phyloP scores from a whole-genome alignment of 2,888 invertebrate genomes.

The Formica aserva region DNA sequence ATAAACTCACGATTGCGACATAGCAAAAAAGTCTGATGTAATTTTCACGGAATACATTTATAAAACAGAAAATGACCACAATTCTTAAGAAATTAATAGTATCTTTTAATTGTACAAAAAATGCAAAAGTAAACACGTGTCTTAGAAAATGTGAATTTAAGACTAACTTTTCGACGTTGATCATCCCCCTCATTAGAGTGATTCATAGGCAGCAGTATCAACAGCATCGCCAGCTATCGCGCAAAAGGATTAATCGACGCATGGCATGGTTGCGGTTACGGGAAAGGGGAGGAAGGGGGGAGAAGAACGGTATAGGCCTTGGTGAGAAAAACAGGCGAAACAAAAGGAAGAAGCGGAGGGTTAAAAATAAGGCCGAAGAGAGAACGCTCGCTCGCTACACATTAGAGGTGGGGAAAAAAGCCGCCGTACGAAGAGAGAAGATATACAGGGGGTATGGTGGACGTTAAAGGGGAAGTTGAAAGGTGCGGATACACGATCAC shows the following conservation, averaged over 20 bases:
- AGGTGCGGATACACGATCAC: conserved; percentile 32
- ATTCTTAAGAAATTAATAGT: not conserved
- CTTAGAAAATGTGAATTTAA: not conserved
- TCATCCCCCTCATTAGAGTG: not conserved
- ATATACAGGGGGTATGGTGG: not conserved
- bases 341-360: conserved; percentile 50
- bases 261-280: not conserved
- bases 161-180: conserved; percentile 21
- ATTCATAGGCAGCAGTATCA: conserved; percentile 1
- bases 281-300: not conserved
- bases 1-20: not conserved
- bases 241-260: conserved; percentile 48
- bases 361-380: conserved; percentile 58
- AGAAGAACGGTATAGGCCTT: conserved; percentile 41
- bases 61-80: not conserved
- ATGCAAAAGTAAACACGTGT: not conserved
- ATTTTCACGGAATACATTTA: not conserved
- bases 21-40: not conserved
- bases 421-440: conserved; percentile 5
- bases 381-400: conserved; percentile 41
- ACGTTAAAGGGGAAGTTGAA: conserved; percentile 50
- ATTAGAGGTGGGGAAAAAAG: conserved; percentile 21
- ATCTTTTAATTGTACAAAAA: not conserved
- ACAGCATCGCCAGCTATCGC: not conserved
- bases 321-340: conserved; percentile 53